Evolutionary conservation across 2,888 invertebrate genomes (phyloP), one percentile per base, ranked within the genome.

Genomic region (Eristalis pertinax): DNA sequence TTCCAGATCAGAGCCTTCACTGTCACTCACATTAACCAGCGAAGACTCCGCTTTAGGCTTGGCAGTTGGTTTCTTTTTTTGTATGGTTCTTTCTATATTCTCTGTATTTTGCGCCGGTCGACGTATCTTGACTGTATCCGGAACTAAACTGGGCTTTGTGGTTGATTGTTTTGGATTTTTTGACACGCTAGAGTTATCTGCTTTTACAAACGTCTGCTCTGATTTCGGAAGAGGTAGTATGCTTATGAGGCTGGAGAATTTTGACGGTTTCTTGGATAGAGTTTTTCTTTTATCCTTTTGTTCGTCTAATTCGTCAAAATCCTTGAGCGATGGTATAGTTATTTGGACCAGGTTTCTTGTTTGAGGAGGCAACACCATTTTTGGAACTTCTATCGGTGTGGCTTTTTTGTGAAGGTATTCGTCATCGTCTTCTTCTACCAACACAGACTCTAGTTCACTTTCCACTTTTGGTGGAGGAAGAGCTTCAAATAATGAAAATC

Each of bases 221-320:
- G 92, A 91, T 88, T 93, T 93, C 0, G 97, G 97, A 89, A 95
- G 94, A 10, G 97, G 97, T 60, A 97, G 92, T 62, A 97, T 93
- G 78, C 95, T 94, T 64, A 97, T 94, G 11, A 97, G 92, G 10
- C 96, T 95, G 29, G 93, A 92, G 1, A 89, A 89, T 22, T 90
- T 89, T 0, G 89, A 79, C 1, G 72, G 82, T 3, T 63, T 50
- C 0, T 3, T 43, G 2, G 22, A 1, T 0, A 7, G 7, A 4
- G 26, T 64, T 26, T 78, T 89, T 22, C 56, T 79, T 43, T 89
- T 91, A 0, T 32, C 76, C 84, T 91, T 91, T 1, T 85, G 89
- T 11, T 91, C 91, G 43, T 89, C 91, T 4, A 91, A 90, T 82
- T 93, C 92, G 24, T 90, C 89, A 22, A 92, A 92, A 2, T 96